phyloP scores from a whole-genome alignment of 2,888 invertebrate species.

The Tachystola acroxantha region DNA sequence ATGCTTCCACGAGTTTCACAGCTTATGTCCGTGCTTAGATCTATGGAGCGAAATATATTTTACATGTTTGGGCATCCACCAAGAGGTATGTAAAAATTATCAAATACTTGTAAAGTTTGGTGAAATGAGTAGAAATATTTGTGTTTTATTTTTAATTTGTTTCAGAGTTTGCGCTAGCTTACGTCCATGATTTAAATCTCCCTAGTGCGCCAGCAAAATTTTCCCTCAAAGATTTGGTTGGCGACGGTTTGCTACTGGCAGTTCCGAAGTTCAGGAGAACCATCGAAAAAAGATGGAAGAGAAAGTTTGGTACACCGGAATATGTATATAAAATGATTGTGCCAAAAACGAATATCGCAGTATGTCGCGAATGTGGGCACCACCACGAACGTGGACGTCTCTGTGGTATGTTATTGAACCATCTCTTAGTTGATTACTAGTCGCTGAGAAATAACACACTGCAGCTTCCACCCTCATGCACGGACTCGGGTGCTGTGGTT shows the following conservation, averaged over 20 bases:
- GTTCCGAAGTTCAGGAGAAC: constrained; percentile 89
- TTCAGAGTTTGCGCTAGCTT: constrained; percentile 56
- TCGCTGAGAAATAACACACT: too few species aligned
- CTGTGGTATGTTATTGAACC: constrained; percentile 86
- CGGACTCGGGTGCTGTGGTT: too few species aligned
- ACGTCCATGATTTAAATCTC: constrained; percentile 35
- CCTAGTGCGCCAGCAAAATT: constrained; percentile 37
- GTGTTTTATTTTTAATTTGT: constrained; percentile 8
- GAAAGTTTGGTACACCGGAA: constrained; percentile 84
- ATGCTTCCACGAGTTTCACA: constrained; percentile 47
- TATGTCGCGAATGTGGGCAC: constrained; percentile 91
- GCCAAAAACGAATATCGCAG: constrained; percentile 85
- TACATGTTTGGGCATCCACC: constrained; percentile 56
- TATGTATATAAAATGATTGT: constrained; percentile 83
- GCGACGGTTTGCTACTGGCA: constrained; percentile 88
- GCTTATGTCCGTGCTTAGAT: constrained; percentile 39
- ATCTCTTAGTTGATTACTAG: too few species aligned
- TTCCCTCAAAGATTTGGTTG: constrained; percentile 81
- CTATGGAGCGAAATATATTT: constrained; percentile 47
- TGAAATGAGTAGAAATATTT: constrained; percentile 1
- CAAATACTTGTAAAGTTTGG: neutral
- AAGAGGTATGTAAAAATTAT: constrained; percentile 37
- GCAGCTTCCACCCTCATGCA: too few species aligned
- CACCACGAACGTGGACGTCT: constrained; percentile 87
- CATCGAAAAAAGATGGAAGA: constrained; percentile 83